phyloP scores from a whole-genome alignment of 2,888 invertebrate species.

The Colostygia pectinataria region DNA sequence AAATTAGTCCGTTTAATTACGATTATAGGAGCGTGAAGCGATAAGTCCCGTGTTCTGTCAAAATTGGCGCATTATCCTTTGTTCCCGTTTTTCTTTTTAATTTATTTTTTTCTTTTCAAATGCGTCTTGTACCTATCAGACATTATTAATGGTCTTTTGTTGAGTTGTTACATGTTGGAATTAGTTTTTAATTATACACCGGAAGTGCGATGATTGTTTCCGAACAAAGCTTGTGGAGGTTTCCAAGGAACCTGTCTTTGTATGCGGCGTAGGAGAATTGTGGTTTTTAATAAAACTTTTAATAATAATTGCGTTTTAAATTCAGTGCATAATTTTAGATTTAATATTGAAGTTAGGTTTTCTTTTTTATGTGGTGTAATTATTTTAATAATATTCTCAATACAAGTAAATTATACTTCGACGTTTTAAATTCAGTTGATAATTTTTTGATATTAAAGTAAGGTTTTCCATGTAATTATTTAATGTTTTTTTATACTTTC shows the following conservation, averaged over 20 bases:
- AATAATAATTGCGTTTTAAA: no score
- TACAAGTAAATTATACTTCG: no score
- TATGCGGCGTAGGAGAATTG: constrained; percentile 9
- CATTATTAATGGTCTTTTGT: constrained; percentile 76
- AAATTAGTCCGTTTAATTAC: constrained; percentile 32
- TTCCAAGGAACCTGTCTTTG: constrained; percentile 12
- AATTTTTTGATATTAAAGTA: no score
- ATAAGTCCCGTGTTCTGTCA: constrained; percentile 34
- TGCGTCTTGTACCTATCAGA: constrained; percentile 53
- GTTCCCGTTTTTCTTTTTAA: constrained; percentile 30
- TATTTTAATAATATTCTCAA: no score
- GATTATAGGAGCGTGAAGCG: constrained; percentile 36
- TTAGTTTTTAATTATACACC: constrained; percentile 74
- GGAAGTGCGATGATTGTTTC: constrained; percentile 50
- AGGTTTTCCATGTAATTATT: no score
- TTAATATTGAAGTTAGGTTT: no score
- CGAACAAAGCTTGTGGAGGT: constrained; percentile 28
- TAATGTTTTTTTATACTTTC: no score
- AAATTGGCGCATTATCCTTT: constrained; percentile 44
- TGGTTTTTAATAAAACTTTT: no score
- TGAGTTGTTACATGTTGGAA: constrained; percentile 56
- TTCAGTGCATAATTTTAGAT: no score
- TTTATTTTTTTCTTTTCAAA: constrained; percentile 20
- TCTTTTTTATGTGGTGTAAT: no score
- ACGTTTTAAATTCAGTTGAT: no score